Percentiles rank a stretch among this genome's conserved stretches.
Evolutionary conservation across 2,888 invertebrate species (phyloP).

Genomic region (Helobdella robusta): DNA sequence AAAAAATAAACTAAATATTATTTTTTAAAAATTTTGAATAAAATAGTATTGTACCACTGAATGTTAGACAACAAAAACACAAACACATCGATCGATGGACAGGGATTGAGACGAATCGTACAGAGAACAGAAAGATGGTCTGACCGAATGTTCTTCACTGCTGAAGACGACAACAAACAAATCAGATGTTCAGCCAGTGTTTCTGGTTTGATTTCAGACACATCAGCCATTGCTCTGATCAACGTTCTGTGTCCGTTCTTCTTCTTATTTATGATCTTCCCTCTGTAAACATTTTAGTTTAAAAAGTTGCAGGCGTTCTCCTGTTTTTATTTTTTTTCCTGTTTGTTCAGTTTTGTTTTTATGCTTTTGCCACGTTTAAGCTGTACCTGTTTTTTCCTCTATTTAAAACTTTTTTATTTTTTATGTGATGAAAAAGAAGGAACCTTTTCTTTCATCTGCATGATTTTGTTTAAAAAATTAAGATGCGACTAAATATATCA

Average conservation of each 20-base stretch:
- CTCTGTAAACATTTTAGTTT: not conserved
- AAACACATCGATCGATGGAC: too few species aligned
- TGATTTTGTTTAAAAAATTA: too few species aligned
- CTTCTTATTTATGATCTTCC: not conserved
- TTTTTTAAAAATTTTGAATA: too few species aligned
- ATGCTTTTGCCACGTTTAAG: not conserved
- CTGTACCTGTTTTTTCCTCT: not conserved
- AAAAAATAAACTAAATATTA: too few species aligned
- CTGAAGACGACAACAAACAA: slow-evolving; percentile 29
- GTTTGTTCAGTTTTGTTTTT: not conserved
- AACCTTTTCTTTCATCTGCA: too few species aligned
- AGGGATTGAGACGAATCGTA: slow-evolving; percentile 26
- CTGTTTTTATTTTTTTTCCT: not conserved
- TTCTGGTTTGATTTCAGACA: slow-evolving; percentile 28
- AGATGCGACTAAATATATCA: too few species aligned
- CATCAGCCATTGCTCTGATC: slow-evolving; percentile 1
- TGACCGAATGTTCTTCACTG: slow-evolving; percentile 24
- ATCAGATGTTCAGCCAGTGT: slow-evolving; percentile 29
- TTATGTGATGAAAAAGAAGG: not conserved
- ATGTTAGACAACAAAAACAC: too few species aligned
- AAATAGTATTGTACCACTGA: too few species aligned
- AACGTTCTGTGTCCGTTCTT: slow-evolving; percentile 11
- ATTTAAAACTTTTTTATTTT: not conserved
- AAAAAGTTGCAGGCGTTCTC: not conserved
- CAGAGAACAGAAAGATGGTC: slow-evolving; percentile 28